Conservation (phyloP, 1,140 invertebrate genomes). For the Drosophila littoralis region DNA sequence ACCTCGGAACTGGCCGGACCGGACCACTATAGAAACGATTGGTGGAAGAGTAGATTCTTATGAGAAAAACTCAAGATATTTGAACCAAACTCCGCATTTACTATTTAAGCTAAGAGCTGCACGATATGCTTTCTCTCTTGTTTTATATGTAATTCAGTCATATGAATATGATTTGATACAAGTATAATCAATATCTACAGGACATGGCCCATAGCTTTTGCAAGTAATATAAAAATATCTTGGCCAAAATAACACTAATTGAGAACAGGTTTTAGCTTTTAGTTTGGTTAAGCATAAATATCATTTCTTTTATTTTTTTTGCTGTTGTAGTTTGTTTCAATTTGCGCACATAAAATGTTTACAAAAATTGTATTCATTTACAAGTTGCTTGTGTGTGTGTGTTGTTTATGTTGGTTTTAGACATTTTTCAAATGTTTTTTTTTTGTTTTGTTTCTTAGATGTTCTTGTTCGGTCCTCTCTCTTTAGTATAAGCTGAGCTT, state of each 20-base stretch:
- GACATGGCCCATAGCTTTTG: no score
- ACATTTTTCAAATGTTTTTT: constrained; percentile 72
- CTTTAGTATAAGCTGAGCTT: constrained; percentile 40
- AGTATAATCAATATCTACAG: no score
- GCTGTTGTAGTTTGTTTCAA: constrained; percentile 34
- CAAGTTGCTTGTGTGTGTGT: constrained; percentile 45
- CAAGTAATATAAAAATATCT: no score
- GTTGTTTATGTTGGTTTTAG: constrained; percentile 44
- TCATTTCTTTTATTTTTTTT: constrained; percentile 48
- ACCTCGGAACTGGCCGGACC: no score
- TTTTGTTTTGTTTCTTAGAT: constrained; percentile 10
- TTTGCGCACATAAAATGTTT: constrained; percentile 59
- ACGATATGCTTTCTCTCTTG: no score
- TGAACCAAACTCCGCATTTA: no score
- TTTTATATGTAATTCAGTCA: no score
- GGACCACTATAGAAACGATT: no score
- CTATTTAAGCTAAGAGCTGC: no score
- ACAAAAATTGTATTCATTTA: constrained; percentile 75
- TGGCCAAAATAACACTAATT: background rate
- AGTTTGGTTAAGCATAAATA: constrained; percentile 79
- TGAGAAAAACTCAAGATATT: no score
- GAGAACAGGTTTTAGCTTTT: constrained; percentile 12
- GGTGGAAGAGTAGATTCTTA: no score
- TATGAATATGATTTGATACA: no score
- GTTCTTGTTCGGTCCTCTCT: constrained; percentile 48